Percentiles rank a stretch among this genome's conserved stretches.
Evolutionary conservation across 2,888 invertebrate species (phyloP).

Genomic region (Hoplodrina blanda): DNA sequence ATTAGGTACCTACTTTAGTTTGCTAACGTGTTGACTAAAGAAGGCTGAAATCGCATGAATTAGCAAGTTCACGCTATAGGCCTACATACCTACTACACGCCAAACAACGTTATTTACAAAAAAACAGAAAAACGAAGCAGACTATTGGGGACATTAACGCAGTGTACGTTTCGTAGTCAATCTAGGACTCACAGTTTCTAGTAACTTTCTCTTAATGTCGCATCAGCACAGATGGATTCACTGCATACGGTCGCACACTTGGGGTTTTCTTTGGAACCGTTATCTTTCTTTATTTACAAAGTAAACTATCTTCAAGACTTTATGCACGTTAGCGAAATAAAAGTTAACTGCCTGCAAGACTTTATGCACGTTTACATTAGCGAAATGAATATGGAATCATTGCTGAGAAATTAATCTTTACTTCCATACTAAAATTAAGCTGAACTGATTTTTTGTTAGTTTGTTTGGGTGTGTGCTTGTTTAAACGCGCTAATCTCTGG

Average conservation of each 20-base stretch:
- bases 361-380: constrained; percentile 25
- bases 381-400: constrained; percentile 7
- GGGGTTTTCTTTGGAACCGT: constrained; percentile 41
- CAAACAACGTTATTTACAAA: constrained; percentile 1
- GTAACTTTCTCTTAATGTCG: constrained; percentile 74
- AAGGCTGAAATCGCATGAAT: neutral
- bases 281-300: constrained; percentile 26
- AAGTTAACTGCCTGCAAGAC: neutral
- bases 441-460: too few relatives aligned
- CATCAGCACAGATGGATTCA: constrained; percentile 52
- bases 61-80: neutral
- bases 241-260: constrained; percentile 40
- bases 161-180: constrained; percentile 61
- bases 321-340: constrained; percentile 16
- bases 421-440: too few relatives aligned
- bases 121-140: constrained; percentile 14
- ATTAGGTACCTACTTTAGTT: neutral
- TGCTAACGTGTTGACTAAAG: neutral
- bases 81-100: neutral
- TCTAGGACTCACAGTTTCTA: constrained; percentile 74
- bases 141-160: constrained; percentile 46
- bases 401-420: too few relatives aligned
- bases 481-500: too few relatives aligned
- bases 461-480: too few relatives aligned
- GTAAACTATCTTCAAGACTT: constrained; percentile 21